phyloP scores from a whole-genome alignment of 2,113 vertebrate species.

The Calidris pugnax region DNA sequence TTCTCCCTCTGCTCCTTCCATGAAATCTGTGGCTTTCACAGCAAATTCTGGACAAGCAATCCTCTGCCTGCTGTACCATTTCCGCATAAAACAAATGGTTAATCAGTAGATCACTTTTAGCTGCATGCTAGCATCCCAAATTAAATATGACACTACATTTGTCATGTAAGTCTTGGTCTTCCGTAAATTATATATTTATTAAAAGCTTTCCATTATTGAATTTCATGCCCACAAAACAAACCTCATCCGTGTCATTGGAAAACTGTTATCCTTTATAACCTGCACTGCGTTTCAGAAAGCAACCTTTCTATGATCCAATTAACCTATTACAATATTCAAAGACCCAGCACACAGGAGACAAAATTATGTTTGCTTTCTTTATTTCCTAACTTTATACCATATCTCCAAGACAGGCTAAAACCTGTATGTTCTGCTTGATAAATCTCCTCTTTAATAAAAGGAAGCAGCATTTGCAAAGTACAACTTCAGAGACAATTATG shows the following conservation, averaged over 20 bases:
- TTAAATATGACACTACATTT: conserved; percentile 68
- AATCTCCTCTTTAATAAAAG: conserved; percentile 58
- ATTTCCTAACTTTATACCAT: conserved; percentile 24
- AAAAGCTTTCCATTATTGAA: conserved; percentile 67
- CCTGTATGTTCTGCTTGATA: conserved; percentile 34
- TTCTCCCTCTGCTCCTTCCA: neutral
- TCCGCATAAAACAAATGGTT: conserved; percentile 1
- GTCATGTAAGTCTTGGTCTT: conserved; percentile 58
- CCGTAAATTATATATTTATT: conserved; percentile 66
- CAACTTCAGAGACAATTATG: conserved; percentile 41
- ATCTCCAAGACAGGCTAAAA: conserved; percentile 44
- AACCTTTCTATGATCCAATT: conserved; percentile 65
- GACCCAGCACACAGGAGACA: conserved; percentile 16
- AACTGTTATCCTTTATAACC: conserved; percentile 56
- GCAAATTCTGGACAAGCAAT: neutral
- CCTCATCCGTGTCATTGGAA: conserved; percentile 53
- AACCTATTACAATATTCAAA: conserved; percentile 71
- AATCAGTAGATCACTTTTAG: conserved; percentile 53
- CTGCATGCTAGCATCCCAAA: conserved; percentile 59
- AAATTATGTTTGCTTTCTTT: conserved; percentile 56
- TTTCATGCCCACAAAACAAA: conserved; percentile 63
- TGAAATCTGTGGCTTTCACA: neutral
- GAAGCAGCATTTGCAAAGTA: conserved; percentile 51
- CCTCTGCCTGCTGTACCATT: neutral
- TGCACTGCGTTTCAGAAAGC: conserved; percentile 24